phyloP scores from a whole-genome alignment of 2,113 vertebrate genomes.

The Arvicanthis niloticus region DNA sequence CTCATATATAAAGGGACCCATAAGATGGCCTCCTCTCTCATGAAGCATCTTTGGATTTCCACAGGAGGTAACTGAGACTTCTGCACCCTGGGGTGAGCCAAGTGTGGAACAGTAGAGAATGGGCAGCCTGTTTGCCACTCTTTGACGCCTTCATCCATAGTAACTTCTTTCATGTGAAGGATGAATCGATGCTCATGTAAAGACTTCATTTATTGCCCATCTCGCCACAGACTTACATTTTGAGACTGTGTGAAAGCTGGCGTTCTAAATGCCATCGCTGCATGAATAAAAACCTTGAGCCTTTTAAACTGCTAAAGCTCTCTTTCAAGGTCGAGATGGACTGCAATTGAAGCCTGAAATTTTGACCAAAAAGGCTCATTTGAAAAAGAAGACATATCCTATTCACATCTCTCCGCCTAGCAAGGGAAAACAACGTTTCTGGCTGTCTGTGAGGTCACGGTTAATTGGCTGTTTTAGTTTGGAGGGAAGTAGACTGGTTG shows the following conservation, averaged over 20 bases:
- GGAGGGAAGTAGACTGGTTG: neutral
- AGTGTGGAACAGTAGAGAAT: slow-evolving; percentile 8
- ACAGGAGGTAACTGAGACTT: neutral
- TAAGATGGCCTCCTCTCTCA: neutral
- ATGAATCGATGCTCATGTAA: slow-evolving; percentile 67
- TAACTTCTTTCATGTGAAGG: slow-evolving; percentile 71
- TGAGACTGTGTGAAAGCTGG: slow-evolving; percentile 48
- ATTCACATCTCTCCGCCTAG: slow-evolving; percentile 4
- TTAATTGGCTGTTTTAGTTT: slow-evolving; percentile 44
- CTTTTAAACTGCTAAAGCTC: slow-evolving; percentile 40
- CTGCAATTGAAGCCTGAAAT: slow-evolving; percentile 29
- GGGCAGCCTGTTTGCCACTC: slow-evolving; percentile 31
- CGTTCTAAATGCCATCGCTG: slow-evolving; percentile 52
- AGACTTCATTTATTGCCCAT: slow-evolving; percentile 66
- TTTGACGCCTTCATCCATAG: slow-evolving; percentile 66
- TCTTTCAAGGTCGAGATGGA: slow-evolving; percentile 61
- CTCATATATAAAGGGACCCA: neutral
- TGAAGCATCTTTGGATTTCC: neutral
- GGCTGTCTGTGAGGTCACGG: slow-evolving; percentile 19
- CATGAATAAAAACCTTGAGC: slow-evolving; percentile 56
- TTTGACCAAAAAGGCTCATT: slow-evolving; percentile 58
- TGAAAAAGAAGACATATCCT: slow-evolving; percentile 41
- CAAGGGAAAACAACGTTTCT: slow-evolving; percentile 25
- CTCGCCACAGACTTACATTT: slow-evolving; percentile 58
- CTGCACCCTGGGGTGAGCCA: neutral